Conservation (phyloP, 2,797 vertebrate genomes). For the Melanotaenia pygmaea region DNA sequence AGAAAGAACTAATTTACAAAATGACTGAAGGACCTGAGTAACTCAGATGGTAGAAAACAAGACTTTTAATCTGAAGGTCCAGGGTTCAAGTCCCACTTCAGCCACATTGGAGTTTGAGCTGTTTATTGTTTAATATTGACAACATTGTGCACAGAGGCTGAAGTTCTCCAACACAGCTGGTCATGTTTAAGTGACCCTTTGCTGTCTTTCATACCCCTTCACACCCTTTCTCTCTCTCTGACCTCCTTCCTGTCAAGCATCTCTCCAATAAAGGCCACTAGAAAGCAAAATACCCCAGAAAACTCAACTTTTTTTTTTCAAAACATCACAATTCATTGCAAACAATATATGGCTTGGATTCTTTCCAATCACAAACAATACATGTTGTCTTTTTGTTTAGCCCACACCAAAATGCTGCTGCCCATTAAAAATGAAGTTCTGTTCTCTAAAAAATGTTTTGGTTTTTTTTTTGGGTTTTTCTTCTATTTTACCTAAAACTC, state of each 20-base stretch:
- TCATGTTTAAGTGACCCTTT: background rate
- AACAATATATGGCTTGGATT: background rate
- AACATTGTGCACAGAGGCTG: background rate
- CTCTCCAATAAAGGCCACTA: background rate
- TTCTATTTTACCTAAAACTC: background rate
- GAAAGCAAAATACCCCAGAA: background rate
- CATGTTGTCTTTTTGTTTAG: background rate
- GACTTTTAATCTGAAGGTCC: background rate
- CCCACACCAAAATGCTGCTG: background rate
- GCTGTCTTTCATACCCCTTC: background rate
- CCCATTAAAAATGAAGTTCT: no score
- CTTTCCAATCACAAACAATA: background rate
- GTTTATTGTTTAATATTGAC: background rate
- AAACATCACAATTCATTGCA: background rate
- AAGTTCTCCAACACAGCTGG: background rate
- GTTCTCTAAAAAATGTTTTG: no score
- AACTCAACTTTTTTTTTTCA: background rate
- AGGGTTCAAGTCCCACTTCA: background rate
- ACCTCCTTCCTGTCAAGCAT: background rate
- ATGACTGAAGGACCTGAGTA: background rate
- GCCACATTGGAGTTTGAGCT: background rate
- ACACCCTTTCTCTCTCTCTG: background rate
- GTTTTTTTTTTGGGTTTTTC: background rate
- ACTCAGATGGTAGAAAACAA: background rate
- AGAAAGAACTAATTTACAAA: background rate